Conservation (phyloP, 2,797 vertebrate genomes). For the Scolopax rusticola region DNA sequence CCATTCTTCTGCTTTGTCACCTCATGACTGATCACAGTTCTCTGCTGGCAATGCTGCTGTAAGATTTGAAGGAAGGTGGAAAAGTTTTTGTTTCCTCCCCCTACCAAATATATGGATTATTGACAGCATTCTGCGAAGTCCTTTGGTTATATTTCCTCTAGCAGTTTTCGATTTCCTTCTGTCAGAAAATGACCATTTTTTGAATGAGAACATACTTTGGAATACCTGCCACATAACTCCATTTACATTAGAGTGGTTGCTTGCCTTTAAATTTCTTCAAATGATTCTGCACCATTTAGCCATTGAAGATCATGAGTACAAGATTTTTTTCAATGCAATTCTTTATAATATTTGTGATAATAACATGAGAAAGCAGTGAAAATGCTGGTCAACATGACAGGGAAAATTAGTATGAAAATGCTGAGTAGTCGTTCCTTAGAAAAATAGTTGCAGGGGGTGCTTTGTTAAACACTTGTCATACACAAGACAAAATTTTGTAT, state of each 20-base stretch:
- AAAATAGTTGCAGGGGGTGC: not conserved
- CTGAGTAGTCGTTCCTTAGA: not conserved
- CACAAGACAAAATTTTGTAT: not conserved
- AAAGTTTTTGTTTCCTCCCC: not conserved
- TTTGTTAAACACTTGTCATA: not conserved
- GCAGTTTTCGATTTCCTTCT: not conserved
- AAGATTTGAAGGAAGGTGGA: not conserved
- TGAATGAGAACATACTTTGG: not conserved
- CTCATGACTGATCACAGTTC: not conserved
- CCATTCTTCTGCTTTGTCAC: not conserved
- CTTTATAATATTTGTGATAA: not conserved
- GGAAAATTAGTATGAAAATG: not conserved
- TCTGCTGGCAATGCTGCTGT: not conserved
- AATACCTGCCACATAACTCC: not conserved
- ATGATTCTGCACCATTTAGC: not conserved
- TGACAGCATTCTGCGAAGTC: not conserved
- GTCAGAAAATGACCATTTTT: not conserved
- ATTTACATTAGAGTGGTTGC: not conserved
- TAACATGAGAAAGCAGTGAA: not conserved
- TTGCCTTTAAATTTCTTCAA: not conserved
- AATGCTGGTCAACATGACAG: not conserved
- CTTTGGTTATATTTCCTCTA: not conserved
- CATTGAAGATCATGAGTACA: not conserved
- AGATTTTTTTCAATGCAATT: not conserved
- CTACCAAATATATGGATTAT: not conserved